Evolutionary conservation across 2,888 invertebrate genomes (phyloP).

Genomic region (Stegophylla sp.): DNA sequence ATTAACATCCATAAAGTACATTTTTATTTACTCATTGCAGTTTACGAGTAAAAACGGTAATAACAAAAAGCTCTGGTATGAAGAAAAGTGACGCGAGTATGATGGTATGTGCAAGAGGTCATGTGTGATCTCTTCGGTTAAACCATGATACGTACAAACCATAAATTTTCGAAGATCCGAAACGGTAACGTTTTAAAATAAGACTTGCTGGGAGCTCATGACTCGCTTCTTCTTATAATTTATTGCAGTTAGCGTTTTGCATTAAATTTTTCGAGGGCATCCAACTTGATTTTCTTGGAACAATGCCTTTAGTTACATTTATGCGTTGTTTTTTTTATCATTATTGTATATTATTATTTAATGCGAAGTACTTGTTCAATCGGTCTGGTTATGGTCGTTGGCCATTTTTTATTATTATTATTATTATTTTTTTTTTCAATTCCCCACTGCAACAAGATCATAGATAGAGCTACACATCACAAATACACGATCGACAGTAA

Average conservation of each 20-base stretch:
- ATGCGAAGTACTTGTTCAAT: slow-evolving; percentile 56
- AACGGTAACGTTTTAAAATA: slow-evolving; percentile 55
- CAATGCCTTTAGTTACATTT: slow-evolving; percentile 56
- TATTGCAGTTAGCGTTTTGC: slow-evolving; percentile 54
- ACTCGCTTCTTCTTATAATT: slow-evolving; percentile 49
- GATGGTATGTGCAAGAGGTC: slow-evolving; percentile 27
- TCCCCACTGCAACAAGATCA: slow-evolving; percentile 43
- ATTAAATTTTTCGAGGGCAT: slow-evolving; percentile 57
- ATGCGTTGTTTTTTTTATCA: slow-evolving; percentile 46
- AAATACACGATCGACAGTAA: slow-evolving; percentile 14
- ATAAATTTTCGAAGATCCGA: slow-evolving; percentile 54
- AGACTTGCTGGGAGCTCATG: slow-evolving; percentile 41
- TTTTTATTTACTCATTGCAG: not conserved
- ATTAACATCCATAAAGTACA: not conserved
- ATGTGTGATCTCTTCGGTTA: not conserved
- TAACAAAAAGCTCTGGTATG: slow-evolving; percentile 22
- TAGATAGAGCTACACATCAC: slow-evolving; percentile 25
- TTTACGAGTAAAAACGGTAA: slow-evolving; percentile 30
- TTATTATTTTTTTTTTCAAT: slow-evolving; percentile 54
- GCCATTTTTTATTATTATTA: slow-evolving; percentile 40
- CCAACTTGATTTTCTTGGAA: slow-evolving; percentile 57
- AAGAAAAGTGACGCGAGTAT: slow-evolving; percentile 23
- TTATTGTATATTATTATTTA: slow-evolving; percentile 52
- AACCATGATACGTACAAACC: slow-evolving; percentile 16
- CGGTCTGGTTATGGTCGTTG: slow-evolving; percentile 53